Evolutionary conservation across 2,797 vertebrate genomes (phyloP), one percentile per base, ranked within the genome.

Genomic region (Falco columbarius): DNA sequence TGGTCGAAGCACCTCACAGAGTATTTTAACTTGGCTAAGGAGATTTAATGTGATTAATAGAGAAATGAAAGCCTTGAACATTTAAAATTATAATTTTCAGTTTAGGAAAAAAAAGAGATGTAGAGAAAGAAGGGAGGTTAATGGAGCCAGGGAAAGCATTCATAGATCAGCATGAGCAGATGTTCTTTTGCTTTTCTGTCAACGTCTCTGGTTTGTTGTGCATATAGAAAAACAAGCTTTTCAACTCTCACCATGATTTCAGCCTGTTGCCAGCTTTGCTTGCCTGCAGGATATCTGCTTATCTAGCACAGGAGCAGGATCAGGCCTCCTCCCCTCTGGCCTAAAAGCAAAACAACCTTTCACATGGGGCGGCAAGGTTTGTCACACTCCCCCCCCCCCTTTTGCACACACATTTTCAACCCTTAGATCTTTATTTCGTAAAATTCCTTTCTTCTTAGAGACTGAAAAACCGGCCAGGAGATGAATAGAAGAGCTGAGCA

Each of bases 231-330:
- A 97, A 96, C 95, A 94, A 95, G 89, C 89, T 96, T 94, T 97
- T 96, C 95, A 95, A 89, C 95, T 96, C 90, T 92, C 77, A 81
- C 49, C 84, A 62, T 0, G 5, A 95, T 81, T 94, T 89, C 93
- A 97, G 83, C 61, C 88, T 93, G 89, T 89, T 97, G 88, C 92
- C 93, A 95, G 95, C 83, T 95, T 74, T 94, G 79, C 81, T 95
- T 95, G 94, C 86, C 95, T 95, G 90, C 94, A 97, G 97, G 97
- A 92, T 95, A 95, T 94, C 95, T 95, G 83, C 91, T 95, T 95
- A 97, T 94, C 95, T 96, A 68, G 59, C 46, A 54, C 0, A 0
- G 82, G 81, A 85, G 93, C 77, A 89, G 92, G 65, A 96, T 94
- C 71, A 93, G 63, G 71, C 77, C 86, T 97, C 88, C 88, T 84